Evolutionary conservation across 2,888 invertebrate genomes (phyloP).

Genomic region (Ferdinandea cuprea): DNA sequence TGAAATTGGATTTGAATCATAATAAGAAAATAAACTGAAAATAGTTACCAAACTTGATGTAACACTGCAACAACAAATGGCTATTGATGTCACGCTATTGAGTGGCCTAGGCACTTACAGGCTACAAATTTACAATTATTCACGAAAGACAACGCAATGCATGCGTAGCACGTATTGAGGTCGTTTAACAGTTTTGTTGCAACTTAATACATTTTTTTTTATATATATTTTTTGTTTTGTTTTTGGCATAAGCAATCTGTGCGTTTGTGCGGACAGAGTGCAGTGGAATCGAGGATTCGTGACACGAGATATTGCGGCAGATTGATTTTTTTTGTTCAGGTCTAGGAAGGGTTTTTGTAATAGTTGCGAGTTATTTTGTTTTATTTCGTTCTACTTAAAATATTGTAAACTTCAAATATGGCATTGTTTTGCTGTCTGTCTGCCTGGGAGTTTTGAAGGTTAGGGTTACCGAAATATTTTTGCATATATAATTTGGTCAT

Average conservation of each 20-base stretch:
- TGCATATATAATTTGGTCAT: too few relatives aligned
- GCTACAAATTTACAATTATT: conserved; percentile 58
- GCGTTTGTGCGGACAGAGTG: conserved; percentile 31
- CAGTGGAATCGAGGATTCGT: conserved; percentile 39
- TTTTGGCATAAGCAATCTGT: conserved; percentile 44
- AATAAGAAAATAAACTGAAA: conserved; percentile 6
- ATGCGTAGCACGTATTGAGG: conserved; percentile 71
- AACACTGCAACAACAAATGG: conserved; percentile 21
- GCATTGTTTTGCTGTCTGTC: neutral
- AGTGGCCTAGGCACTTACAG: conserved; percentile 66
- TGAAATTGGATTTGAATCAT: conserved; percentile 56
- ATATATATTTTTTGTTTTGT: conserved; percentile 22
- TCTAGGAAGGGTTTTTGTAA: conserved; percentile 40
- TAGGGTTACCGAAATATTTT: neutral
- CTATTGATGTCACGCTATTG: conserved; percentile 54
- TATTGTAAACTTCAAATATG: neutral
- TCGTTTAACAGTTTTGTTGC: conserved; percentile 64
- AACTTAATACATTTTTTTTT: conserved; percentile 37
- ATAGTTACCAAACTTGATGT: conserved; percentile 47
- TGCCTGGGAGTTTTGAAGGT: neutral
- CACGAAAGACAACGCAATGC: conserved; percentile 48
- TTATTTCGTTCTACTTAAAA: too few relatives aligned
- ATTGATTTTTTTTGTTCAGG: neutral
- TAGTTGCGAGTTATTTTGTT: conserved; percentile 6
- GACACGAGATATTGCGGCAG: conserved; percentile 61